A percentile compares a stretch with the other conserved stretches of the same genome.
These are phyloP conservation scores for Netelia virgata DNA, from an alignment of 2,888 invertebrate genomes.

Conservation along the genomic window DNA sequence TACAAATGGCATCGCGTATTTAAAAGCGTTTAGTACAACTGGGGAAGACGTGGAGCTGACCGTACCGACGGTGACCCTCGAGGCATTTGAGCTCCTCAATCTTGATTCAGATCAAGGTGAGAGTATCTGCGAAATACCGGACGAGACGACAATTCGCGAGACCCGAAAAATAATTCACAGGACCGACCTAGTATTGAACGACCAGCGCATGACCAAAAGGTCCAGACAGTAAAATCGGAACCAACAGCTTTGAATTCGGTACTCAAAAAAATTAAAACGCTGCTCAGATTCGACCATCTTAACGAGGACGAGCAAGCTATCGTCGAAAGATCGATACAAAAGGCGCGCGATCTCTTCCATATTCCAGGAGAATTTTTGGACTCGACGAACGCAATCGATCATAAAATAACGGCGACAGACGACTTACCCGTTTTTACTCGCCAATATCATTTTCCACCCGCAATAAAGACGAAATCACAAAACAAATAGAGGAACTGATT, in stretches of 20 bases:
- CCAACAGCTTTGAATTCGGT: not conserved
- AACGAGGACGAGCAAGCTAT: conserved; percentile 26
- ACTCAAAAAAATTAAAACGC: not conserved
- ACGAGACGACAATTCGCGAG: not conserved
- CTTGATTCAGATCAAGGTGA: not conserved
- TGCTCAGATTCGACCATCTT: conserved; percentile 41
- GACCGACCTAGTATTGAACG: not conserved
- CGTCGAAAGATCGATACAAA: not conserved
- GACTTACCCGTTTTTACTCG: conserved; percentile 33
- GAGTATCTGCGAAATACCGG: not conserved
- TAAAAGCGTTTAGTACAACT: conserved; percentile 31
- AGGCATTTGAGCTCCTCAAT: conserved; percentile 27
- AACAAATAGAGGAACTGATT: conserved; percentile 38
- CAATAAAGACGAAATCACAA: conserved; percentile 48
- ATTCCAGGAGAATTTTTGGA: conserved; percentile 25
- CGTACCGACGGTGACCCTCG: conserved; percentile 30
- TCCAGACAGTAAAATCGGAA: conserved; percentile 21
- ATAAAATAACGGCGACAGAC: conserved; percentile 31
- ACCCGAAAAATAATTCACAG: not conserved
- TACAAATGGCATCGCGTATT: conserved; percentile 31
- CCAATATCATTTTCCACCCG: conserved; percentile 35
- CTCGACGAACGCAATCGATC: conserved; percentile 30
- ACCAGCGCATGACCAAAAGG: not conserved
- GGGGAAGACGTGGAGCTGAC: conserved; percentile 30
- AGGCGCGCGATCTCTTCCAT: conserved; percentile 16